Percentiles rank a stretch among this genome's conserved stretches.
phyloP scores from a whole-genome alignment of 2,888 invertebrate genomes.

The Mantis religiosa region DNA sequence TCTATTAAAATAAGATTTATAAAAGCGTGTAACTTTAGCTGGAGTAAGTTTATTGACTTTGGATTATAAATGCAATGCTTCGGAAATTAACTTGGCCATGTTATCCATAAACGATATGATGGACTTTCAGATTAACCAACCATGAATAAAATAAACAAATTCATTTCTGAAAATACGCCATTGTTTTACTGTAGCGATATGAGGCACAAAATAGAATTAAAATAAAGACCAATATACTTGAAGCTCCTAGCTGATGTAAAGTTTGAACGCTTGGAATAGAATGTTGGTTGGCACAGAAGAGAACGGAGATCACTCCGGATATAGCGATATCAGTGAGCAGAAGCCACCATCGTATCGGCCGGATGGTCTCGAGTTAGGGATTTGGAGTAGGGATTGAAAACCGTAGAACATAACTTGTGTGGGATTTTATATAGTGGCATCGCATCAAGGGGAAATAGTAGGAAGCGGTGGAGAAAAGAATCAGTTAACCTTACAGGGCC shows the following conservation, averaged over 20 bases:
- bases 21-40: too few species aligned
- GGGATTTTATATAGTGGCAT: conserved; percentile 17
- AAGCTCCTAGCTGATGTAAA: not conserved
- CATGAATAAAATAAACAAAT: too few species aligned
- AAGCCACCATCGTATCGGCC: not conserved
- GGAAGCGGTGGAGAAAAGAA: not conserved
- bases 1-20: too few species aligned
- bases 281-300: not conserved
- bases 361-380: not conserved
- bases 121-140: too few species aligned
- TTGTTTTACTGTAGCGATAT: not conserved
- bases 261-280: not conserved
- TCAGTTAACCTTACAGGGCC: conserved; percentile 10
- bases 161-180: too few species aligned
- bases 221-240: not conserved
- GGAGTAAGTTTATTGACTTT: too few species aligned
- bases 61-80: too few species aligned
- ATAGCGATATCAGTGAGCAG: not conserved
- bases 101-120: too few species aligned
- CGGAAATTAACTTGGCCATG: too few species aligned
- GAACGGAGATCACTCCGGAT: not conserved
- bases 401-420: conserved; percentile 18
- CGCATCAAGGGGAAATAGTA: not conserved
- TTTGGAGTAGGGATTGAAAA: conserved; percentile 13
- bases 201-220: not conserved